Base-by-base conservation (phyloP, 2,888 invertebrate genomes). In the Campoplex nolae region DNA sequence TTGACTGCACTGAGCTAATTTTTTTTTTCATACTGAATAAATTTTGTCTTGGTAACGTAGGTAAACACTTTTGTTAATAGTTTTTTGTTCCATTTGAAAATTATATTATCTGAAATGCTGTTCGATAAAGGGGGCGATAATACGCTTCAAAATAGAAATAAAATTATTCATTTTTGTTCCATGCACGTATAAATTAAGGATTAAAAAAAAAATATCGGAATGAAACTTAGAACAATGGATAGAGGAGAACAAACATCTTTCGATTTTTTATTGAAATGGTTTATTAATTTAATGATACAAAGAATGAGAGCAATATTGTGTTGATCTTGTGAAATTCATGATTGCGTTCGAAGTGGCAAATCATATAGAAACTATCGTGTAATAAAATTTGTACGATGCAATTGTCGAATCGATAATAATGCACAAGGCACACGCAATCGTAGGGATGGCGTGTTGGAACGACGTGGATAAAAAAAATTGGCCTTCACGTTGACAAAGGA, bases 241-340 rank as follows among this genome's bases (percentile, higher is more conserved):
- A 45, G 13, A 13, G 6, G 9, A 3, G 23, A 4, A 51, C 1
- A 51, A 35, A 3, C 18, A 51, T 51, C 18, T 32, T 51, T 1
- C 3, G 32, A 6, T 51, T 51, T 87, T 82, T 79, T 84, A 87
- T 73, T 82, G 78, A 87, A 87, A 84, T 86, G 79, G 56, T 88
- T 88, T 86, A 86, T 88, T 84, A 88, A 86, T 84, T 86, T 84
- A 86, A 86, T 86, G 75, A 75, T 88, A 88, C 84, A 86, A 88
- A 86, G 73, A 67, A 84, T 88, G 83, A 76, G 80, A 77, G 51
- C 83, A 84, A 58, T 82, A 78, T 87, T 56, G 51, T 58, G 76
- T 81, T 58, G 56, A 28, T 83, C 51, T 78, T 82, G 58, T 75
- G 74, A 81, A 70, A 74, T 82, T 74, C n/a, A 70, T 67, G 79